Conservation (phyloP, 2,113 vertebrate species). For the Hiodon tergisus region DNA sequence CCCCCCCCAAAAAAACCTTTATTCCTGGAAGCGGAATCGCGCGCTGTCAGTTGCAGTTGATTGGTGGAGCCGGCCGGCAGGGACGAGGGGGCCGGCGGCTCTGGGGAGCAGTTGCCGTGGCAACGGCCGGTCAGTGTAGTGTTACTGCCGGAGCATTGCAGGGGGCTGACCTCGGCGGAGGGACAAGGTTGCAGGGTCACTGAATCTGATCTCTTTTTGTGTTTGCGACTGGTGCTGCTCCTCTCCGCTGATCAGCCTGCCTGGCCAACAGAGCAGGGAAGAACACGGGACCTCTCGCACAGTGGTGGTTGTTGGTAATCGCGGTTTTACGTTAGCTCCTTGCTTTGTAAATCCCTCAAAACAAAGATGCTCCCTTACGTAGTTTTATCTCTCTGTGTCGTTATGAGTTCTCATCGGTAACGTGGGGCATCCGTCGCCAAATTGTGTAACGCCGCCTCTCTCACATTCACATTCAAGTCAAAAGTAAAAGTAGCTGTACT, state of each 20-base stretch:
- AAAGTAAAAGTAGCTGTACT: too few relatives aligned
- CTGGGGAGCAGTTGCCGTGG: slow-evolving; percentile 55
- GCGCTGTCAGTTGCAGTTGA: slow-evolving; percentile 31
- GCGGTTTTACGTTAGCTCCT: too few relatives aligned
- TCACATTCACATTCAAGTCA: too few relatives aligned
- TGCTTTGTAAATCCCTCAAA: too few relatives aligned
- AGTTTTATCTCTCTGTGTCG: too few relatives aligned
- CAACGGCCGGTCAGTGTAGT: slow-evolving; percentile 65
- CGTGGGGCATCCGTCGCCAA: too few relatives aligned
- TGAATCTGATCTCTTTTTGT: slow-evolving; percentile 35
- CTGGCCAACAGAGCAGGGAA: not conserved
- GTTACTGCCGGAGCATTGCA: slow-evolving; percentile 59
- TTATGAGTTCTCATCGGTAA: too few relatives aligned
- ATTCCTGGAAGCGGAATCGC: slow-evolving; percentile 34
- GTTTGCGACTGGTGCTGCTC: slow-evolving; percentile 10
- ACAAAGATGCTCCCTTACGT: too few relatives aligned
- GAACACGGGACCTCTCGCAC: not conserved
- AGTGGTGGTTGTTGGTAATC: too few relatives aligned
- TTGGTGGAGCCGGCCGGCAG: slow-evolving; percentile 34
- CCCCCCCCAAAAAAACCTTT: not conserved
- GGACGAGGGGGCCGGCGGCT: slow-evolving; percentile 41
- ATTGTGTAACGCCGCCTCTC: too few relatives aligned
- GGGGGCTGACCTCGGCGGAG: slow-evolving; percentile 52
- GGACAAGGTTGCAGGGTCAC: slow-evolving; percentile 45
- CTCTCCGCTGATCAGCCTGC: too few relatives aligned